Base-by-base conservation (phyloP, 2,888 invertebrate species). In the Hydriomena furcata region DNA sequence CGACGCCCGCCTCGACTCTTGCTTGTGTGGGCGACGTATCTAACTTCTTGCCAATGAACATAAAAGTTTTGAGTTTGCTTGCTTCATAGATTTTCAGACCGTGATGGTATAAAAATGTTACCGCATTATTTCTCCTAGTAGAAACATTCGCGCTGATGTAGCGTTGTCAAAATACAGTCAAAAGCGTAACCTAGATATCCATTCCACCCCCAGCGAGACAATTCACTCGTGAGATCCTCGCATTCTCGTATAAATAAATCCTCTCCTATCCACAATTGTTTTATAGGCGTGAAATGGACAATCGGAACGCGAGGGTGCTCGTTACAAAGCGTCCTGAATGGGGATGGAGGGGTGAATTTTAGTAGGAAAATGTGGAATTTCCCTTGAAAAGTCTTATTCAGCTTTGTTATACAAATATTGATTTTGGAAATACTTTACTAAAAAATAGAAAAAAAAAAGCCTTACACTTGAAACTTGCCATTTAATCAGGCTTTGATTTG, bases 231-330 rank as follows among this genome's bases (percentile, higher is more conserved):
- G 37, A 52, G 46, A 37, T 36, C 32, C 34, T 21, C 43, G 47
- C 41, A 41, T 45, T 40, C 41, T 17, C 42, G 36, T 37, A 52
- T 42, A 46, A 52, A 46, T 47, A 52, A 49, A 52, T 41, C 43
- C 45, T 24, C 25, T 36, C 35, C 23, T 23, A 17, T 23, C 38
- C 50, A 12, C 34, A 24, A 54, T 52, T 57, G 49, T 57, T 50
- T 44, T 48, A 55, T 49, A 43, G 45, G 43, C 57, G 55, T 57
- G 55, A 57, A 60, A 60, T 51, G 52, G 45, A 57, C 55, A 60
- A 59, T 57, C 32, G 52, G 50, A 42, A 40, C 54, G 42, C 30
- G 38, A 52, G 52, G 52, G 52, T 20, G 57, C 50, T 50, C 47
- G 27, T 46, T 32, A 31, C 44, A 20, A 36, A 44, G 34, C 48